phyloP scores from a whole-genome alignment of 1,140 invertebrate genomes.

The Drosophila hydei region DNA sequence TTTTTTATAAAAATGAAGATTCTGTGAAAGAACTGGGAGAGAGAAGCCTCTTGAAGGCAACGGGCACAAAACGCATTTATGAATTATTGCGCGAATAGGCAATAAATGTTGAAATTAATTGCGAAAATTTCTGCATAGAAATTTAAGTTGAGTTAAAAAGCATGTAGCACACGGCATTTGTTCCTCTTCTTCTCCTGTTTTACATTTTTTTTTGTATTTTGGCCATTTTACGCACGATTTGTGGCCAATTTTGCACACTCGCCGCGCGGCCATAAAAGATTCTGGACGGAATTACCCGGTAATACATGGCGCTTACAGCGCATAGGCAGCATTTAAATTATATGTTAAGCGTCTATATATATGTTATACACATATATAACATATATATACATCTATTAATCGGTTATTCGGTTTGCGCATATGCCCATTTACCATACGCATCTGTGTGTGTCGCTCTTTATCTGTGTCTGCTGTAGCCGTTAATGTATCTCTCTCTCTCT shows the following conservation, averaged over 20 bases:
- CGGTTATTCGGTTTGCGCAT: slow-evolving; percentile 49
- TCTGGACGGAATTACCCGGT: slow-evolving; percentile 18
- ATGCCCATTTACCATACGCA: slow-evolving; percentile 26
- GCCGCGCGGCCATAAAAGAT: slow-evolving; percentile 51
- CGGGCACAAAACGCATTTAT: slow-evolving; percentile 7
- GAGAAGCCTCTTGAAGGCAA: not conserved
- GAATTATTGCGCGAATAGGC: slow-evolving; percentile 34
- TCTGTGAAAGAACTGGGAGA: not conserved
- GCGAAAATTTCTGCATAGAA: slow-evolving; percentile 52
- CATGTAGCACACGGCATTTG: not conserved
- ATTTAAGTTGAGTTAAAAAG: slow-evolving; percentile 27
- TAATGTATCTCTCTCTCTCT: slow-evolving; percentile 12
- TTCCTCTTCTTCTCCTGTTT: too few relatives aligned
- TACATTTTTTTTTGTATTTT: slow-evolving; percentile 13
- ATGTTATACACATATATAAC: slow-evolving; percentile 42
- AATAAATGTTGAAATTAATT: slow-evolving; percentile 77
- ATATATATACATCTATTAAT: slow-evolving; percentile 53
- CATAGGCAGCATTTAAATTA: slow-evolving; percentile 59
- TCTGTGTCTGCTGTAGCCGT: slow-evolving; percentile 2
- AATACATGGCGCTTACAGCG: slow-evolving; percentile 17
- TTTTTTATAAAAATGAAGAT: too few relatives aligned
- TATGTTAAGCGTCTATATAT: slow-evolving; percentile 40
- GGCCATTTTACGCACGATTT: slow-evolving; percentile 61
- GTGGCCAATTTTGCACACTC: slow-evolving; percentile 54
- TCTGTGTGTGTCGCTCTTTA: slow-evolving; percentile 22